Evolutionary conservation across 2,888 invertebrate species (phyloP).

Genomic region (Agrypnus murinus): DNA sequence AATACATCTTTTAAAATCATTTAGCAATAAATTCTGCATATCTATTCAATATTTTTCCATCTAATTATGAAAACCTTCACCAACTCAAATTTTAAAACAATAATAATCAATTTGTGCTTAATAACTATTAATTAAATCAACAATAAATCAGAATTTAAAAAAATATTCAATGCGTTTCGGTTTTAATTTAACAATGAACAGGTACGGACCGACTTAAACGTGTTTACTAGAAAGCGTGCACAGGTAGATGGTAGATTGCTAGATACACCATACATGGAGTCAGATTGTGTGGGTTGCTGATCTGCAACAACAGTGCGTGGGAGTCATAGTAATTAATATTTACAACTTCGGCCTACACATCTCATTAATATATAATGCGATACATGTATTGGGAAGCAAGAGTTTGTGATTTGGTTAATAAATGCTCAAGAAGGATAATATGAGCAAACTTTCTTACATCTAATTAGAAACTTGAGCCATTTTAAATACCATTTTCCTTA

Average conservation of each 20-base stretch:
- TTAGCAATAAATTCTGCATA: too few relatives aligned
- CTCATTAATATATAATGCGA: conserved; percentile 32
- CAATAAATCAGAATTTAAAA: conserved; percentile 1
- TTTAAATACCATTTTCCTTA: too few relatives aligned
- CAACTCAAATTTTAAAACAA: too few relatives aligned
- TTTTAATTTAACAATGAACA: conserved; percentile 15
- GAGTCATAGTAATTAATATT: conserved; percentile 45
- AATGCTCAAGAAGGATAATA: too few relatives aligned
- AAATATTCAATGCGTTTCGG: conserved; percentile 11
- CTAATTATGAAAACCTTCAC: too few relatives aligned
- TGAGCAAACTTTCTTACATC: too few relatives aligned
- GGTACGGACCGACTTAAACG: neutral
- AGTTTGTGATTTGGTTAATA: too few relatives aligned
- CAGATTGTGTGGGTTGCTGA: conserved; percentile 31
- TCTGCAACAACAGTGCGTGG: conserved; percentile 38
- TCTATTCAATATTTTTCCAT: too few relatives aligned
- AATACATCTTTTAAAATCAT: too few relatives aligned
- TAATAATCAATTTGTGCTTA: too few relatives aligned
- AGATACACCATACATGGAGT: neutral
- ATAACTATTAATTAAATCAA: neutral
- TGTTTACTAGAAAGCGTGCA: conserved; percentile 22
- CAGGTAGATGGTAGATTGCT: conserved; percentile 22
- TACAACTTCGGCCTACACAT: conserved; percentile 35
- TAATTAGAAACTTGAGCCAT: too few relatives aligned
- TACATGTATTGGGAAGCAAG: conserved; percentile 19